Evolutionary conservation across 1,140 invertebrate species (phyloP), one percentile per base, ranked within the genome.

Genomic region (Leptoteleia sp.): DNA sequence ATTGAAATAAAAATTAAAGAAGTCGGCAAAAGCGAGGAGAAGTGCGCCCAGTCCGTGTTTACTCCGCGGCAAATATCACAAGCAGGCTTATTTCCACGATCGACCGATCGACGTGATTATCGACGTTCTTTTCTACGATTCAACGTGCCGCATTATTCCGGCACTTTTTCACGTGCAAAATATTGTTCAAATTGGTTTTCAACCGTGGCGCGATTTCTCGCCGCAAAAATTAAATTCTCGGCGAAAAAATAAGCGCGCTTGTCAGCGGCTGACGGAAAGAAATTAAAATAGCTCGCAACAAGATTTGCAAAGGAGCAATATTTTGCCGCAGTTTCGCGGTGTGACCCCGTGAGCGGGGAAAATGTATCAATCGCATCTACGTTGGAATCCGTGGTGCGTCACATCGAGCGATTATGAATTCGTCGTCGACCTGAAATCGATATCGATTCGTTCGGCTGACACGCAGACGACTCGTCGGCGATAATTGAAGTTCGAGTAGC

Each of bases 401-500:
- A 54, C 65, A 75, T 52, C 15, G 50, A 57, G 38, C 37, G 48
- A 75, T 79, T 79, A 73, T 75, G 65, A 72, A 78, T 79, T 72
- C 50, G 65, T 52, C 61, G 70, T 76, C 71, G 64, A 62, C 42
- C 73, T 83, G 77, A 77, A 80, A 81, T 81, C 52, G 64, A 75
- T 80, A 81, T 81, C 78, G 73, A 80, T 82, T 78, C 50, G 73
- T 76, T 75, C n/a, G 70, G 52, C 50, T 71, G 43, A 59, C 31
- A 75, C 65, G 59, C 79, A 79, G 27, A 22, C 76, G 54, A 50
- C 52, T 22, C 70, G 70, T 71, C 73, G 59, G 81, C 80, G 81
- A 81, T 82, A 78, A 82, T 82, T 82, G 81, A 77, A 79, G 80
- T 77, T 82, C 65, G 76, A 82, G 76, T 78, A 78, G 76, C 70